Evolutionary conservation across 2,113 vertebrate genomes (phyloP), one percentile per base, ranked within the genome.

Genomic region (Psittacus erithacus): DNA sequence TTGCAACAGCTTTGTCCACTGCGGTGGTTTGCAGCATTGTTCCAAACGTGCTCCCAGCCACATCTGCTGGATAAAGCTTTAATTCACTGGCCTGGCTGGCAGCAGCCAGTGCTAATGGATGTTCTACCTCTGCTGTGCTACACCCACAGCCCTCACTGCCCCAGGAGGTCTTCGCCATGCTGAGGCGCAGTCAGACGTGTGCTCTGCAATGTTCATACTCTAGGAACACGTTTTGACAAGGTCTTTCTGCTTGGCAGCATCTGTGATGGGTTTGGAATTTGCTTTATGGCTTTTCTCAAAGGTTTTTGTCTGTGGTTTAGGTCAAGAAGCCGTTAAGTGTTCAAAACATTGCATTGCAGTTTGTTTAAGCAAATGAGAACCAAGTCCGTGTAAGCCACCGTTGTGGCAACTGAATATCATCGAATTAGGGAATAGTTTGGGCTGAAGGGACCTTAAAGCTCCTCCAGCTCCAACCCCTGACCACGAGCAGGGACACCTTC

Each of bases 111-210:
- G 64, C 60, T 17, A 55, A 33, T 7, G 84, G 90, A 8, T 13
- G 86, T 5, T 35, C 63, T 59, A 67, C 88, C 86, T 6, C 52
- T 44, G 80, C 59, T 1, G 44, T 23, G 84, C 89, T 5, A 28
- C 9, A 6, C 33, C 1, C 2, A 16, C 39, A 38, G 18, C 80
- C 87, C 52, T 19, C 1, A 1, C 52, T 7, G 4, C 59, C 68
- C 53, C 5, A 1, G 18, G 43, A 8, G 49, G 24, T 38, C 50
- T 55, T 33, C 16, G 33, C 44, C 9, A 0, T 4, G 60, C 68
- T 11, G 77, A 33, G 52, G 35, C 60, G 74, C 77, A 41, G 81
- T 74, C 16, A 46, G 74, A n/a, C 11, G 9, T 9, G 31, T 47
- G 70, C 17, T 91, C 64, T 41, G 77, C 74, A 25, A 0, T 2